These are phyloP conservation scores for Zaprionus capensis DNA, from an alignment of 1,140 invertebrate species.

Conservation along the genomic window DNA sequence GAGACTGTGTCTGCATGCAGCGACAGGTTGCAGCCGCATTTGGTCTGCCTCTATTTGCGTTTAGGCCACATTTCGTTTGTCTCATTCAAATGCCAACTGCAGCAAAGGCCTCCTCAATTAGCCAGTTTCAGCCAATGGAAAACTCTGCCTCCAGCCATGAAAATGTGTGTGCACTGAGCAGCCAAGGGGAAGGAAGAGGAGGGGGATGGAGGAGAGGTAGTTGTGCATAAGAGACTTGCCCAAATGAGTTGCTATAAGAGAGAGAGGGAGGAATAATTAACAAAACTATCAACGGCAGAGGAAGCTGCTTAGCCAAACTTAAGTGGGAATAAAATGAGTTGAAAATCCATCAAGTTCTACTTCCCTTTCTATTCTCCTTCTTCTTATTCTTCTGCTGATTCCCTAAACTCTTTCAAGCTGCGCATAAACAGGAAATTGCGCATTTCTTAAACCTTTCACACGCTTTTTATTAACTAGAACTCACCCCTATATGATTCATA, in stretches of 20 bases:
- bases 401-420: conserved; percentile 10
- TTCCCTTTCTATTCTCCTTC: not conserved
- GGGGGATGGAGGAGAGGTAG: not conserved
- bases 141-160: conserved; percentile 34
- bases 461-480: conserved; percentile 30
- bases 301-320: not conserved
- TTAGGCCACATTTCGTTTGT: conserved; percentile 44
- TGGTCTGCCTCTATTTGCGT: conserved; percentile 53
- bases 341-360: not conserved
- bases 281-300: conserved; percentile 16
- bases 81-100: conserved; percentile 58
- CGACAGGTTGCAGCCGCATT: conserved; percentile 49
- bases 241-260: too few relatives aligned
- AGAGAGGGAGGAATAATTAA: conserved; percentile 28
- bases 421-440: conserved; percentile 37
- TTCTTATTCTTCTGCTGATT: conserved; percentile 6
- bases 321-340: not conserved
- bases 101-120: conserved; percentile 57
- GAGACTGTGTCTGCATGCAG: conserved; percentile 8
- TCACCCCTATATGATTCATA: conserved; percentile 39
- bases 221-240: not conserved
- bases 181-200: too few relatives aligned
- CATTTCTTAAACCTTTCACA: conserved; percentile 38
- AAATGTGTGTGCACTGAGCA: conserved; percentile 11
- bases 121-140: conserved; percentile 21